Percentiles rank a stretch among this genome's conserved stretches.
phyloP scores from a whole-genome alignment of 2,797 vertebrate species.

The Meda fulgida region DNA sequence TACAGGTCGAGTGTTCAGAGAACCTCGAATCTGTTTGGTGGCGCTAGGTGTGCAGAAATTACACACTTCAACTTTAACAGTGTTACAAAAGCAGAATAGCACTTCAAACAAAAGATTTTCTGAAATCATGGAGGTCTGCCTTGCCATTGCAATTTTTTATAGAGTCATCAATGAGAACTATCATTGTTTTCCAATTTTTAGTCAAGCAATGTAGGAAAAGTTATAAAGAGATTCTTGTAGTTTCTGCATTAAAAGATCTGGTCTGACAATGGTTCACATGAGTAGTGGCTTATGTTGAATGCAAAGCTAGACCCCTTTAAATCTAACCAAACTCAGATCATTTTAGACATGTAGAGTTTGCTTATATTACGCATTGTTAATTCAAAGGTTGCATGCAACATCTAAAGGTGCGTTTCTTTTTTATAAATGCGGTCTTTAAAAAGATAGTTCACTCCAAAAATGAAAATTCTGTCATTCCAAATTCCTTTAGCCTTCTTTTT shows the following conservation, averaged over 20 bases:
- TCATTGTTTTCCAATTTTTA: not conserved
- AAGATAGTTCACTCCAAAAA: not conserved
- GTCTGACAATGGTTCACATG: not conserved
- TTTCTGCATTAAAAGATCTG: not conserved
- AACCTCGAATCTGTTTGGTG: conserved; percentile 4
- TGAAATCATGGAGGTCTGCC: conserved; percentile 50
- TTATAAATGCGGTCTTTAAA: not conserved
- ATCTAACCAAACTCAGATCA: not conserved
- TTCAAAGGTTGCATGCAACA: not conserved
- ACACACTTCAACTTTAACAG: not conserved
- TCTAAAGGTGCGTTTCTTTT: not conserved
- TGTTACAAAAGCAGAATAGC: not conserved
- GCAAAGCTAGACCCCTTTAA: not conserved
- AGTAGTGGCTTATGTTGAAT: not conserved
- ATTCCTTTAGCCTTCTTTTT: not conserved
- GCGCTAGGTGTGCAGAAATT: not conserved
- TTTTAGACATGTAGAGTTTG: not conserved
- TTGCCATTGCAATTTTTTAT: conserved; percentile 49
- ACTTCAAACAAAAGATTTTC: not conserved
- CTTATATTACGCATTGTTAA: not conserved
- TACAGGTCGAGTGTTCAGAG: not conserved
- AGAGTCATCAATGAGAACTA: not conserved
- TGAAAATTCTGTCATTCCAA: not conserved
- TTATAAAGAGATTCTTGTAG: not conserved
- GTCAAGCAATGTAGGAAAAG: not conserved